These are phyloP conservation scores for Coranthus polyacanthus DNA, from an alignment of 2,797 vertebrate species.

Conservation along the genomic window DNA sequence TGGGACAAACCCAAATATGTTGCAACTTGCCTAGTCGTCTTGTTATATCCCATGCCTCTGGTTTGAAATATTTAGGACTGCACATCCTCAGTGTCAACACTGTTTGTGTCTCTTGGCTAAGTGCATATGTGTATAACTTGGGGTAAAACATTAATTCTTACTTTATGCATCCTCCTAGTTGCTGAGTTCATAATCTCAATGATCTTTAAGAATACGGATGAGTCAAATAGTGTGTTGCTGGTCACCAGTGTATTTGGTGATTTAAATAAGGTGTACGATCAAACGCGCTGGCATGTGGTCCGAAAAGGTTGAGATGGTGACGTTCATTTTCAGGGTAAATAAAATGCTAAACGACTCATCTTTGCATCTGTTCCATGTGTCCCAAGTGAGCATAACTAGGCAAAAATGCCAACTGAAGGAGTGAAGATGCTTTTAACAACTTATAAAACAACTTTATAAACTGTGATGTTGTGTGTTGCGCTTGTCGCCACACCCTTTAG, in stretches of 20 bases:
- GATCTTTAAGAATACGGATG: not conserved
- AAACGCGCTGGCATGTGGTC: too few relatives aligned
- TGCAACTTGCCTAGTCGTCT: not conserved
- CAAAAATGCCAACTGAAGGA: not conserved
- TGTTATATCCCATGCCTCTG: not conserved
- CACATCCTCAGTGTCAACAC: constrained; percentile 17
- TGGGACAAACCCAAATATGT: too few relatives aligned
- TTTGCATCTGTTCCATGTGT: not conserved
- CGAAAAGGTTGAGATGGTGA: not conserved
- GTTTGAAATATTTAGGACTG: constrained; percentile 38
- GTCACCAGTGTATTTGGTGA: too few relatives aligned
- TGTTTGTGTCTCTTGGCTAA: constrained; percentile 39
- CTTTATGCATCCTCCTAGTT: not conserved
- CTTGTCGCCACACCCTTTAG: not conserved
- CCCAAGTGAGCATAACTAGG: not conserved
- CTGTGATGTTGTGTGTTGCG: not conserved
- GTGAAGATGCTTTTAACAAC: not conserved
- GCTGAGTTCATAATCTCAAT: not conserved
- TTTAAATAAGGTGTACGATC: too few relatives aligned
- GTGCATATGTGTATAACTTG: constrained; percentile 11
- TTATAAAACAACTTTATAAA: constrained; percentile 3
- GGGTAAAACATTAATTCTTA: constrained; percentile 1
- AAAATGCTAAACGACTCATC: too few relatives aligned
- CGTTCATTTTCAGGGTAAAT: too few relatives aligned
- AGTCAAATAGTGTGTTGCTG: too few relatives aligned